Evolutionary conservation across 2,888 invertebrate species (phyloP).

Genomic region (Andrena haemorrhoa): DNA sequence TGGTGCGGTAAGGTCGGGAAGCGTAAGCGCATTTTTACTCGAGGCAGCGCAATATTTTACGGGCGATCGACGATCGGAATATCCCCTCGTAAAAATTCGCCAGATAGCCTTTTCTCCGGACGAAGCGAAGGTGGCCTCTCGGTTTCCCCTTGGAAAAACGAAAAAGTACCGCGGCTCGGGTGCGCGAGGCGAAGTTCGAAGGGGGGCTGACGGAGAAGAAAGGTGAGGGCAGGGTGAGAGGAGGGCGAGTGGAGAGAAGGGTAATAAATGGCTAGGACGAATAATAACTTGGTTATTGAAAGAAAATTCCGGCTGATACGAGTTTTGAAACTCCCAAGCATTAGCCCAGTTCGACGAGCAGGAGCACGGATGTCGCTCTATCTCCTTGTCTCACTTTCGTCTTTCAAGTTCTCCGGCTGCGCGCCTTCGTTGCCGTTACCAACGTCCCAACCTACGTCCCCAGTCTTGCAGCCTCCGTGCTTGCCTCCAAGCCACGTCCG

Average conservation of each 20-base stretch:
- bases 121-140: neutral
- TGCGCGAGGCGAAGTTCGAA: neutral
- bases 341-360: conserved; percentile 77
- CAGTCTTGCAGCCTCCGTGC: conserved; percentile 40
- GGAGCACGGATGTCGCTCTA: neutral
- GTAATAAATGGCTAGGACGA: conserved; percentile 75
- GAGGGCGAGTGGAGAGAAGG: neutral
- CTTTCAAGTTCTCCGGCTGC: conserved; percentile 35
- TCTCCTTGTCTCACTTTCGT: conserved; percentile 15
- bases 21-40: conserved; percentile 35
- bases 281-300: conserved; percentile 79
- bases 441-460: conserved; percentile 37
- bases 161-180: neutral
- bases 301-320: conserved; percentile 72
- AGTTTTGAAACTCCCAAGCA: conserved; percentile 76
- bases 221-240: neutral
- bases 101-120: neutral
- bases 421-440: conserved; percentile 36
- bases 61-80: conserved; percentile 43
- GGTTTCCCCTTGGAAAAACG: neutral
- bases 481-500: conserved; percentile 67
- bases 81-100: conserved; percentile 28
- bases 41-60: conserved; percentile 48
- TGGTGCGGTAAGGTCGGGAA: neutral
- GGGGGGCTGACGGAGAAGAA: neutral